Percentiles rank a stretch among this genome's conserved stretches.
These are phyloP conservation scores for Pristionchus exspectatus DNA, from an alignment of 2,888 invertebrate genomes.

Conservation along the genomic window DNA sequence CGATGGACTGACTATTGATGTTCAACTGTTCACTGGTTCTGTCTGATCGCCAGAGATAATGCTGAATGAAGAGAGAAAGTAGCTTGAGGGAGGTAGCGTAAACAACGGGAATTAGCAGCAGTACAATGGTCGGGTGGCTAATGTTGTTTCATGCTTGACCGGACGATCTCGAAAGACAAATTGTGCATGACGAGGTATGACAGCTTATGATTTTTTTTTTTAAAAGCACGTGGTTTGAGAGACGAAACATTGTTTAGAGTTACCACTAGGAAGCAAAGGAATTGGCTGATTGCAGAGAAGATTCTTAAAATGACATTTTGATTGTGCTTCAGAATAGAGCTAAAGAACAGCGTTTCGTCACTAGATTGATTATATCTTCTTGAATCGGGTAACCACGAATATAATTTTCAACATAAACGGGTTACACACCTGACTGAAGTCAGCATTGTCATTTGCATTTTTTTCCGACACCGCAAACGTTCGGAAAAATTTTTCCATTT, in stretches of 20 bases:
- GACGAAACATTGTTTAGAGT: too few relatives aligned
- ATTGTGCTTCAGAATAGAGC: not conserved
- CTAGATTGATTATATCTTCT: too few relatives aligned
- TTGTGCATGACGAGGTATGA: not conserved
- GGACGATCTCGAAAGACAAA: not conserved
- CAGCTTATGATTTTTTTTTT: not conserved
- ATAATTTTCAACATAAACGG: too few relatives aligned
- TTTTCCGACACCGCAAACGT: too few relatives aligned
- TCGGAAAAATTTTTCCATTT: too few relatives aligned
- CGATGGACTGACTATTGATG: not conserved
- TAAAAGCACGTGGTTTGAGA: too few relatives aligned
- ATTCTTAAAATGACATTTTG: not conserved
- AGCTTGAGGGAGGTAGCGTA: not conserved
- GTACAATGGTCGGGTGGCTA: not conserved
- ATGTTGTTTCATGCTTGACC: not conserved
- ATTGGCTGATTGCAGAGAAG: not conserved
- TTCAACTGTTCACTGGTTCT: not conserved
- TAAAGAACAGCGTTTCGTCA: not conserved
- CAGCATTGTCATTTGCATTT: too few relatives aligned
- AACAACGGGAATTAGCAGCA: conserved; percentile 26
- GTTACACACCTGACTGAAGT: too few relatives aligned
- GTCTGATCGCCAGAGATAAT: not conserved
- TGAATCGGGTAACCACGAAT: too few relatives aligned
- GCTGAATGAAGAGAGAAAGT: not conserved
- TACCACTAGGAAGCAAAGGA: too few relatives aligned